These are phyloP conservation scores for Clostera curtula DNA, from an alignment of 2,888 invertebrate genomes.

Conservation along the genomic window DNA sequence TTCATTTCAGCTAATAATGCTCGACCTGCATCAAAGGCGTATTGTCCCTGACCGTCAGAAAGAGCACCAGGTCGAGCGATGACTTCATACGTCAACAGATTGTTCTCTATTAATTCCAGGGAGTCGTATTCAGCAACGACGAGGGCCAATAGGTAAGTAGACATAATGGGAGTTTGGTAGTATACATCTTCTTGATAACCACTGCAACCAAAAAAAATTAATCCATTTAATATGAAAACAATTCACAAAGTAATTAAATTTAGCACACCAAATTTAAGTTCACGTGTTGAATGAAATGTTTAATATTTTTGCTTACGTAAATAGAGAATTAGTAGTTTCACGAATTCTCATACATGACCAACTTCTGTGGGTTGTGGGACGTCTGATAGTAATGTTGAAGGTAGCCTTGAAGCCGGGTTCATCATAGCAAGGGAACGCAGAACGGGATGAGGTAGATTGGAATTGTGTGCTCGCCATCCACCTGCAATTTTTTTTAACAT, in stretches of 20 bases:
- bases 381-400: slow-evolving; percentile 80
- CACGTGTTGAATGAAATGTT: too few relatives aligned
- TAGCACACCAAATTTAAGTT: too few relatives aligned
- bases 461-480: slow-evolving; percentile 82
- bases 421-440: slow-evolving; percentile 87
- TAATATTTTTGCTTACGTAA: too few relatives aligned
- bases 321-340: slow-evolving; percentile 13
- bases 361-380: slow-evolving; percentile 59
- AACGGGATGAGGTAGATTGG: slow-evolving; percentile 78
- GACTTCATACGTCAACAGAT: slow-evolving; percentile 42
- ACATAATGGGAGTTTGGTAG: slow-evolving; percentile 65
- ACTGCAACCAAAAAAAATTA: slow-evolving; percentile 23
- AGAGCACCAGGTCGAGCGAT: slow-evolving; percentile 63
- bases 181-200: slow-evolving; percentile 44
- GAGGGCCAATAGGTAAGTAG: slow-evolving; percentile 82
- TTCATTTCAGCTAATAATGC: slow-evolving; percentile 65
- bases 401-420: slow-evolving; percentile 88
- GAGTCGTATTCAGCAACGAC: slow-evolving; percentile 77
- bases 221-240: neutral
- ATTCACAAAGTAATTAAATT: too few relatives aligned
- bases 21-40: slow-evolving; percentile 56
- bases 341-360: slow-evolving; percentile 76
- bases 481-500: slow-evolving; percentile 31
- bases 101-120: slow-evolving; percentile 7
- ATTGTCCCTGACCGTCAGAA: slow-evolving; percentile 40